A percentile compares a stretch with the other conserved stretches of the same genome.
phyloP scores from a whole-genome alignment of 2,113 vertebrate species.

The Acrocephalus kingi region DNA sequence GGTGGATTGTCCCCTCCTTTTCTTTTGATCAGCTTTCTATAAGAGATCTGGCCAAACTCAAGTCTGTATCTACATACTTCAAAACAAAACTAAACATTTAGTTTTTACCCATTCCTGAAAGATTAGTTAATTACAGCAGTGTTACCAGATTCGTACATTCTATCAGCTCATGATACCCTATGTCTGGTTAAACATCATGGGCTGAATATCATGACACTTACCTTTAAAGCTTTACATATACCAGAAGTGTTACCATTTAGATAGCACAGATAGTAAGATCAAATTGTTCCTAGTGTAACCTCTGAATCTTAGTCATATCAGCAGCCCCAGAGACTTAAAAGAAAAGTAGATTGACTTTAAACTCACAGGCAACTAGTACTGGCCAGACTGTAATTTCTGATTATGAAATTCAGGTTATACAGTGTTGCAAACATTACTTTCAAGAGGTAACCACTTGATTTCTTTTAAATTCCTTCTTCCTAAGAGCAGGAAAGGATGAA shows the following conservation, averaged over 20 bases:
- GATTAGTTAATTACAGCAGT: neutral
- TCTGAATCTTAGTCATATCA: neutral
- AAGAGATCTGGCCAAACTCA: neutral
- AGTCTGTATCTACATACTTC: neutral
- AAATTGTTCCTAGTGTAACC: neutral
- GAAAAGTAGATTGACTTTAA: neutral
- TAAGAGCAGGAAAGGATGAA: neutral
- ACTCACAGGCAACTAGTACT: neutral
- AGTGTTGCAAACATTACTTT: neutral
- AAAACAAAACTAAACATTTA: neutral
- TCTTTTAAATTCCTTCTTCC: neutral
- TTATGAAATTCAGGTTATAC: neutral
- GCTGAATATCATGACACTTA: neutral
- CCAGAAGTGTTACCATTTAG: neutral
- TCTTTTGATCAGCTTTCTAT: neutral
- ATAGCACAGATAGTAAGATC: neutral
- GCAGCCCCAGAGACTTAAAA: neutral
- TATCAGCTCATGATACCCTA: neutral
- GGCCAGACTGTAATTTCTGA: neutral
- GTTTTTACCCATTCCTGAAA: neutral
- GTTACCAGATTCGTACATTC: neutral
- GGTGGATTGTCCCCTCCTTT: neutral
- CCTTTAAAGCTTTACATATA: neutral
- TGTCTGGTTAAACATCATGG: neutral
- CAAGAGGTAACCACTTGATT: neutral